A percentile compares a stretch with the other conserved stretches of the same genome.
These are phyloP conservation scores for Trypoxylus dichotomus DNA, from an alignment of 1,140 invertebrate species.

Conservation along the genomic window DNA sequence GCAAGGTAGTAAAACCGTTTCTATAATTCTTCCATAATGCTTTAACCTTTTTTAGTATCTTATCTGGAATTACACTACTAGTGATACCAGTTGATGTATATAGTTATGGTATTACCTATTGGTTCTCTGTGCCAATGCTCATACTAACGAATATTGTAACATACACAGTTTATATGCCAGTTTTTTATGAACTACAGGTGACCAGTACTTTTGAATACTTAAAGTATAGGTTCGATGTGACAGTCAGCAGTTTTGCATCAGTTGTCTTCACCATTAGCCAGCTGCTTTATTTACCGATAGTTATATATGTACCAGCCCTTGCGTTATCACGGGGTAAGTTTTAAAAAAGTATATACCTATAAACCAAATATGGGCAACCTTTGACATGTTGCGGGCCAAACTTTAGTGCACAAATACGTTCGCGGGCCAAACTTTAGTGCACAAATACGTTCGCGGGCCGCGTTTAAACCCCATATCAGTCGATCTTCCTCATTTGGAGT, in stretches of 20 bases:
- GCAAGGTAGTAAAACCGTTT: constrained; percentile 51
- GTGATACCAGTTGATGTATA: constrained; percentile 73
- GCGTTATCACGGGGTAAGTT: constrained; percentile 56
- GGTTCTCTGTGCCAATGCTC: constrained; percentile 61
- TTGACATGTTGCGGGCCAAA: too few species aligned
- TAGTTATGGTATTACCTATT: constrained; percentile 67
- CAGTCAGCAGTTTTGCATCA: constrained; percentile 61
- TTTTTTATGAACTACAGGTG: constrained; percentile 75
- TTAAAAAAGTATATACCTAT: too few species aligned
- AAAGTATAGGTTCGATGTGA: constrained; percentile 57
- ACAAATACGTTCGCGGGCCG: too few species aligned
- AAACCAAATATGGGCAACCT: too few species aligned
- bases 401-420: too few species aligned
- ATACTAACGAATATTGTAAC: constrained; percentile 64
- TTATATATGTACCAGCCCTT: constrained; percentile 65
- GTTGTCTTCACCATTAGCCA: constrained; percentile 58
- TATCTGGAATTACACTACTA: constrained; percentile 76
- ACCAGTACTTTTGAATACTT: constrained; percentile 75
- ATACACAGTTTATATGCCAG: constrained; percentile 60
- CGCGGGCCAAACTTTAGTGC: too few species aligned
- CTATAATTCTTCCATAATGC: background rate
- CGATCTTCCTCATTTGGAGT: too few species aligned
- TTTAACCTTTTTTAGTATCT: constrained; percentile 61
- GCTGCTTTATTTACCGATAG: constrained; percentile 60
- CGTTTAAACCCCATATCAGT: too few species aligned